Conservation (phyloP, 2,888 invertebrate genomes). For the Parnassius glacialis region DNA sequence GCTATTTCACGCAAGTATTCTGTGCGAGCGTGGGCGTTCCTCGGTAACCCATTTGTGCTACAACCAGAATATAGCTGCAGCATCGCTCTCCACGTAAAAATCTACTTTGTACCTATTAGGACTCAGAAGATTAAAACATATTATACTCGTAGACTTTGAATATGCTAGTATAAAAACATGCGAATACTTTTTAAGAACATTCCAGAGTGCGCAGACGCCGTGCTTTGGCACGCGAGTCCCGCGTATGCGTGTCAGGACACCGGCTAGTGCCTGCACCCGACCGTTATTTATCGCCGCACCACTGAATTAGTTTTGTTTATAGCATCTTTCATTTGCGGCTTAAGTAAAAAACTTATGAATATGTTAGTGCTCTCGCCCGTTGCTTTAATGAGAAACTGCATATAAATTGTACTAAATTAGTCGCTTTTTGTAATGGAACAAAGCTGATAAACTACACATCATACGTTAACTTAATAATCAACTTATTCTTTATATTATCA, state of each 20-base stretch:
- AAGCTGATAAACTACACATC: neutral
- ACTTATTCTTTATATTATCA: no score
- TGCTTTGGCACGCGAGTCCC: slow-evolving; percentile 65
- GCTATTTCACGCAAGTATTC: no score
- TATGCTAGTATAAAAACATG: slow-evolving; percentile 4
- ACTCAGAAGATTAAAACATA: no score
- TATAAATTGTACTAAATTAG: slow-evolving; percentile 33
- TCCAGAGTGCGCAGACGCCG: slow-evolving; percentile 50
- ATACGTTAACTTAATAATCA: no score
- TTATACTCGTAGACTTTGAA: neutral
- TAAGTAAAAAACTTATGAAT: slow-evolving; percentile 65
- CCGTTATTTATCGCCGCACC: slow-evolving; percentile 67
- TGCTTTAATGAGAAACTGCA: slow-evolving; percentile 42
- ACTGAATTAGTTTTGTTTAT: slow-evolving; percentile 62
- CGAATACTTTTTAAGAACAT: slow-evolving; percentile 16
- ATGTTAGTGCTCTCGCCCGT: slow-evolving; percentile 56
- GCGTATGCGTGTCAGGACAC: slow-evolving; percentile 65
- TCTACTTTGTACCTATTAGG: no score
- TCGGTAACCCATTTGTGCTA: no score
- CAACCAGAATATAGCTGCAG: no score
- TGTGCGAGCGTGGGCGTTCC: no score
- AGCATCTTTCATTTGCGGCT: slow-evolving; percentile 62
- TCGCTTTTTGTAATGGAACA: slow-evolving; percentile 4
- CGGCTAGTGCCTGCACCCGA: slow-evolving; percentile 66
- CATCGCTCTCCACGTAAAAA: no score